These are phyloP conservation scores for Lates japonicus DNA, from an alignment of 2,797 vertebrate species.

Conservation along the genomic window DNA sequence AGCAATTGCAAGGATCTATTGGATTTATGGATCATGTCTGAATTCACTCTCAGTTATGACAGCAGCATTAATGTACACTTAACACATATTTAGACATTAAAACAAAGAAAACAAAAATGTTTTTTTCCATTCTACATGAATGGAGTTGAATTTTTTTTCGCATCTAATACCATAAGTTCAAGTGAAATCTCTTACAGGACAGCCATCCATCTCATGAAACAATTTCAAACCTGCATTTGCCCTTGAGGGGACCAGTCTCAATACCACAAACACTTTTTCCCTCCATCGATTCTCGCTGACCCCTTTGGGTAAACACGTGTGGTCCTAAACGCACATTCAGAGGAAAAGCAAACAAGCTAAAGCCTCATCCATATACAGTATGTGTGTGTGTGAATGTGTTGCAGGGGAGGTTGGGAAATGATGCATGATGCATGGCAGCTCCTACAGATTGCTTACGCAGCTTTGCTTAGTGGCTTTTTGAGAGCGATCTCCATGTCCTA, in stretches of 20 bases:
- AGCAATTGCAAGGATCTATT: conserved; percentile 63
- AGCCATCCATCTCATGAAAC: conserved; percentile 38
- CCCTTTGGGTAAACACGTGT: conserved; percentile 70
- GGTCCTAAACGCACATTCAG: conserved; percentile 34
- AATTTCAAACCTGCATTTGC: conserved; percentile 46
- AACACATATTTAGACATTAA: conserved; percentile 32
- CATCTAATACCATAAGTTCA: neutral
- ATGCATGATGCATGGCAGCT: conserved; percentile 68
- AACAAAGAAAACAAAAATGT: neutral
- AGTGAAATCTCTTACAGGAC: conserved; percentile 19
- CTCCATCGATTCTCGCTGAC: conserved; percentile 63
- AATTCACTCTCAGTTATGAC: conserved; percentile 40
- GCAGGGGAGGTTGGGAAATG: conserved; percentile 43
- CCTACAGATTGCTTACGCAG: conserved; percentile 70
- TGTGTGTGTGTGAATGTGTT: conserved; percentile 11
- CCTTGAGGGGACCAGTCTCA: conserved; percentile 57
- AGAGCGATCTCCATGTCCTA: conserved; percentile 57
- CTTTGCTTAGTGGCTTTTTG: conserved; percentile 59
- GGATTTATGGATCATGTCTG: conserved; percentile 52
- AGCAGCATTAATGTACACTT: conserved; percentile 39
- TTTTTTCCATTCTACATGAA: neutral
- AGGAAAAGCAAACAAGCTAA: conserved; percentile 68
- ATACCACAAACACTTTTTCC: conserved; percentile 47
- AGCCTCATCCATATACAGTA: conserved; percentile 55
- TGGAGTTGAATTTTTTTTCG: neutral